Evolutionary conservation across 2,797 vertebrate species (phyloP), one percentile per base, ranked within the genome.

Genomic region (Xiphorhynchus erythropygius): DNA sequence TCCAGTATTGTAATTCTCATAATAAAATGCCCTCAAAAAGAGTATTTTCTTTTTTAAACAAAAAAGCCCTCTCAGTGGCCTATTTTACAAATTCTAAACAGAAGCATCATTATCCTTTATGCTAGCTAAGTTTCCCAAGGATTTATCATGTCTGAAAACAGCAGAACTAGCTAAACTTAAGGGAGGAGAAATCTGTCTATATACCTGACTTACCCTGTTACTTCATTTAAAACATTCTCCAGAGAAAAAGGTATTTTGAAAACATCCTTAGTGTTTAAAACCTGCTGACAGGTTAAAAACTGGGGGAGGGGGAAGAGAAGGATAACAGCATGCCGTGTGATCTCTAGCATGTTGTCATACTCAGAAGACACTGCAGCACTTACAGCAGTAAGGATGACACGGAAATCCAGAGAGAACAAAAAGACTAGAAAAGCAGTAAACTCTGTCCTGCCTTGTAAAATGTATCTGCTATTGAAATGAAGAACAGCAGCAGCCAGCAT

Each of bases 41-140:
- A 62, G 41, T 18, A 84, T 89, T 84, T 83, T 49, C 13, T 27
- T 49, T 60, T 75, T 82, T 32, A 13, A 84, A 80, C 8, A 75
- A 64, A 75, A 81, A 87, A 96, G 9, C 70, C 23, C 21, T 88
- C 37, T 87, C 49, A 32, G 77, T 80, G 80, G 80, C 18, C 42
- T 56, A 47, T 87, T 84, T 92, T 83, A 59, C 56, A 96, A 95
- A 90, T 93, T 80, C 70, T 93, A 83, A 93, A 93, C 86, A 96
- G 92, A 75, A 81, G 76, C 55, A 63, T 83, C 55, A 84, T 82
- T 94, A 87, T 88, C 60, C 47, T 90, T 82, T 81, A 89, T 30
- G 52, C 8, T 42, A 87, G 41, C 33, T 82, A 85, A 63, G 53
- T 89, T 84, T 95, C 42, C 64, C 80, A 90, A 79, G 49, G 49